Evolutionary conservation across 1,140 invertebrate genomes (phyloP).

Genomic region (Cotesia typhae): DNA sequence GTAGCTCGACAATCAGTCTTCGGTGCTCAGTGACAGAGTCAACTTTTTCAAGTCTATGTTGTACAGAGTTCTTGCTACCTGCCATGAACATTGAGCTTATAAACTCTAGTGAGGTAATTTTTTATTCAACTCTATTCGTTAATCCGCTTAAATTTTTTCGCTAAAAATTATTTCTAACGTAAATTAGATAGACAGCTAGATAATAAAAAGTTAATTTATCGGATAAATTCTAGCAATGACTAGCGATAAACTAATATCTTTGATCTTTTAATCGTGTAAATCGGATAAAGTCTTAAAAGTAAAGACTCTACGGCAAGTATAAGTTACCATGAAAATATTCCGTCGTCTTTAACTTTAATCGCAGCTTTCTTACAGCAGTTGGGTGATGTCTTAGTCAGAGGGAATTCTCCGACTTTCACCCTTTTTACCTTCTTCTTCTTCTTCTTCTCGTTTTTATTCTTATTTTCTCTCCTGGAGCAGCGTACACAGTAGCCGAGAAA

Average conservation of each 20-base stretch:
- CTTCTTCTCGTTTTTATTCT: not conserved
- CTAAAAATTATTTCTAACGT: not conserved
- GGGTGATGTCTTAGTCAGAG: not conserved
- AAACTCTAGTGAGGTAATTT: too few relatives aligned
- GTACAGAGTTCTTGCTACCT: too few relatives aligned
- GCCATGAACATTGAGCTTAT: too few relatives aligned
- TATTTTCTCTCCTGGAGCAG: not conserved
- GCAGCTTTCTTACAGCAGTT: not conserved
- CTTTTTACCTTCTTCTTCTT: not conserved
- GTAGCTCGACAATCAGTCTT: too few relatives aligned
- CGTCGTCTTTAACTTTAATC: conserved; percentile 6
- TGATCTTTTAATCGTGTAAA: conserved; percentile 18
- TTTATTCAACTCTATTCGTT: too few relatives aligned
- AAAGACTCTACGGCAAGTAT: not conserved
- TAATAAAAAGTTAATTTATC: too few relatives aligned
- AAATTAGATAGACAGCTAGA: too few relatives aligned
- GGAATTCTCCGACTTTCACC: not conserved
- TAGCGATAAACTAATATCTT: too few relatives aligned
- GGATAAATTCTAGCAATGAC: too few relatives aligned
- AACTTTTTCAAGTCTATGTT: too few relatives aligned
- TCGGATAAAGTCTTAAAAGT: not conserved
- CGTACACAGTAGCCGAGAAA: not conserved
- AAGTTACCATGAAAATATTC: conserved; percentile 1
- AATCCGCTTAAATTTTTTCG: not conserved
- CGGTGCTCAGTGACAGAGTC: too few relatives aligned